Conservation (phyloP, 1,140 invertebrate species). For the Oncopeltus fasciatus region DNA sequence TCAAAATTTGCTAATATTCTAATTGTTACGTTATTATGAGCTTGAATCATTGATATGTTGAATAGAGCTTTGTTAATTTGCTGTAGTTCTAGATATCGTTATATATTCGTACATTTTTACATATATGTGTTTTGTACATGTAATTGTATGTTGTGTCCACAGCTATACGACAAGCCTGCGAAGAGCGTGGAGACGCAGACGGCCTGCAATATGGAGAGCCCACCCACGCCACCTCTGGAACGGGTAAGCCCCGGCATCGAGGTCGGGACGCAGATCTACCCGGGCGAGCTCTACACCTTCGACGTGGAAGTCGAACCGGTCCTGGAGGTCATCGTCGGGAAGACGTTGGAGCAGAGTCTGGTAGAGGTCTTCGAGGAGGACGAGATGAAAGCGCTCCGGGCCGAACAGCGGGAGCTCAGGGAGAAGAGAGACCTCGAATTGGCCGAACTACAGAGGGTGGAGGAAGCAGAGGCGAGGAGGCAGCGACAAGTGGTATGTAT, state of each 20-base stretch:
- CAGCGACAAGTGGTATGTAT: conserved; percentile 39
- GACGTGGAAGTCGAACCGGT: conserved; percentile 77
- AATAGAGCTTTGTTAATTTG: too few relatives aligned
- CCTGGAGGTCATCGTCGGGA: conserved; percentile 71
- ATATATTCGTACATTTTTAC: too few relatives aligned
- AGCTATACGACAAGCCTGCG: conserved; percentile 24
- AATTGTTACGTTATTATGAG: too few relatives aligned
- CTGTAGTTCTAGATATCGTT: too few relatives aligned
- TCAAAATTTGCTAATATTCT: too few relatives aligned
- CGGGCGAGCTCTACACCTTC: conserved; percentile 82
- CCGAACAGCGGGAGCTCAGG: conserved; percentile 60
- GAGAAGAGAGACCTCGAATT: conserved; percentile 64
- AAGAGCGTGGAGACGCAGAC: conserved; percentile 65
- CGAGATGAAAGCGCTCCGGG: conserved; percentile 51
- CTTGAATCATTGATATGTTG: too few relatives aligned
- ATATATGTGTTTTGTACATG: too few relatives aligned
- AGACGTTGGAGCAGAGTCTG: conserved; percentile 72
- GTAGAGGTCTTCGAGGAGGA: conserved; percentile 69
- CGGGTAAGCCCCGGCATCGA: conserved; percentile 66
- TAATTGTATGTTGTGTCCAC: too few relatives aligned
- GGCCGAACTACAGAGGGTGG: conserved; percentile 55
- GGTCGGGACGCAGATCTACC: conserved; percentile 66
- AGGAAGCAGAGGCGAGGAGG: conserved; percentile 52
- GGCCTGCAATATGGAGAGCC: conserved; percentile 68
- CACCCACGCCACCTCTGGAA: conserved; percentile 54